Base-by-base conservation (phyloP, 2,113 vertebrate genomes). In the Sardina pilchardus region DNA sequence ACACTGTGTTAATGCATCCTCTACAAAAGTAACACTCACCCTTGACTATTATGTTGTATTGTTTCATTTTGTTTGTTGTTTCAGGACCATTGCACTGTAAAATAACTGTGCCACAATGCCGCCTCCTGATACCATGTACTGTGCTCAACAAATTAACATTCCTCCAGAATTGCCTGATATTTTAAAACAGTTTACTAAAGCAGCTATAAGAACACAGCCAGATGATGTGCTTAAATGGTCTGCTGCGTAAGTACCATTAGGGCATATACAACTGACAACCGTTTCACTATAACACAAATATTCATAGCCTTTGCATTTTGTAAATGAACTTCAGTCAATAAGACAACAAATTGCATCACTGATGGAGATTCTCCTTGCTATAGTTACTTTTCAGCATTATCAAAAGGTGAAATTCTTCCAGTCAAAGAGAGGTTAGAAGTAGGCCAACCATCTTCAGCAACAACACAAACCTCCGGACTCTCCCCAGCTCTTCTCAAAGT, bases 141-240 rank as follows among this genome's bases (percentile, higher is more conserved):
- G 97, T 87, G 90, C 96, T 82, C 95, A 99, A 95, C 98, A 99
- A 94, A 98, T 99, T 92, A 93, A 92, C 92, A 96, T 99, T 2
- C 97, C 98, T 0, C 95, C 96, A 0, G 94, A 97, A 36, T 95
- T 99, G 45, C 96, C 97, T 0, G 94, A 97, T 88, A 95, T 99
- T 88, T 92, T 99, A 63, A 99, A 99, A 90, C 94, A 97, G 90
- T 99, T 97, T 92, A 97, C 97, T 24, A 99, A 98, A 92, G 97
- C 97, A 81, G 97, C 97, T 82, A 96, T 99, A 87, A 95, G 96
- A 86, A 98, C 97, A 7, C 98, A 99, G 86, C 98, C 98, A 6
- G 86, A 48, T 14, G 97, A 99, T 84, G 84, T 98, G 88, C 93
- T 99, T 87, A 93, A 92, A 89, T 99, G 98, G 98, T 95, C 97